Evolutionary conservation across 2,888 invertebrate species (phyloP), one percentile per base, ranked within the genome.

Genomic region (Ophioninae sp.): DNA sequence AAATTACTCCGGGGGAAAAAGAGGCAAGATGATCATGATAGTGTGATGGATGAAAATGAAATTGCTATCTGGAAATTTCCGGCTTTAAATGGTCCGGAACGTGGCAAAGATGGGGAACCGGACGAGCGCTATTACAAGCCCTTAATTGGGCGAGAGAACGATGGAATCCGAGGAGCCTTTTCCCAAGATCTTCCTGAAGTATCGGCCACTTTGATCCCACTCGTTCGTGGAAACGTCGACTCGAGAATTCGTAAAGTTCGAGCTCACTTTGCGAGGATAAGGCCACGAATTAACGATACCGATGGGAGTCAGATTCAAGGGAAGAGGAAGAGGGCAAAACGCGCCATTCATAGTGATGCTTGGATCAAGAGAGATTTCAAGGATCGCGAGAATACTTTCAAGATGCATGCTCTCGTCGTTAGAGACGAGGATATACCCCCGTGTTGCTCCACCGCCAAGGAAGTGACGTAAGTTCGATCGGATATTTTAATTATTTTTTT

Each of bases 401-500:
- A 83, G 23, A 87, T 88, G 87, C 86, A 89, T 39, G 90, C 88
- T 10, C 86, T 88, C 6, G 65, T 90, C 23, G 87, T 90, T 0
- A 86, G 76, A 71, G 89, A 90, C 68, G 88, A 88, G 75, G 73
- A 87, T 9, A 83, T 88, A 61, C 85, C 87, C 10, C 69, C 58
- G 8, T 90, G 90, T 56, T 87, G 85, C 63, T 69, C 8, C 0
- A 6, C 81, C 6, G 88, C 89, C 61, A 71, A 82, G 22, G 69
- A 82, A 81, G 73, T 83, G 63, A 87, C 88, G 90, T 90, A 86
- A 68, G 87, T 86, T 37, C 3, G 23, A 58, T 59, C n/a, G 13
- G n/a, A 65, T 30, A 37, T 37, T 64, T 37, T 64, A 17, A 10
- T 67, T 5, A 8, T 44, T n/a, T 8, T 67, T 41, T 6, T 41